Evolutionary conservation across 2,113 vertebrate genomes (phyloP).

Genomic region (Istiophorus platypterus): DNA sequence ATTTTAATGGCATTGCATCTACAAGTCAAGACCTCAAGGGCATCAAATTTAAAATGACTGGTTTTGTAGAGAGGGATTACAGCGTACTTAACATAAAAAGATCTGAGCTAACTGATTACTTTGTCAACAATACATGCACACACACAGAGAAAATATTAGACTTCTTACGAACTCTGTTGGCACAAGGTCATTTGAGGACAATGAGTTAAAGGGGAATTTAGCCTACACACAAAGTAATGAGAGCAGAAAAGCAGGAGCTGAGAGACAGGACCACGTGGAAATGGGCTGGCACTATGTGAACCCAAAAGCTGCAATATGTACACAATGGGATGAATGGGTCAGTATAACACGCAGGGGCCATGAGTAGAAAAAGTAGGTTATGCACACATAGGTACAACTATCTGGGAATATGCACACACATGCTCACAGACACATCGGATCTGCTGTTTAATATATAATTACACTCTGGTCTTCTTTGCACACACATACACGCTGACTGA

Average conservation of each 20-base stretch:
- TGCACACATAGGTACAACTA: slow-evolving; percentile 44
- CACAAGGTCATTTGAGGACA: slow-evolving; percentile 48
- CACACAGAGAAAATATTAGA: slow-evolving; percentile 3
- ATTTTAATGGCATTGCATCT: slow-evolving; percentile 40
- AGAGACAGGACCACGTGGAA: slow-evolving; percentile 16
- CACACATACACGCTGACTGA: too few species aligned
- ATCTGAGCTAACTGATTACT: slow-evolving; percentile 39
- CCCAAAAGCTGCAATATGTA: slow-evolving; percentile 40
- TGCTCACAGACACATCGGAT: slow-evolving; percentile 19
- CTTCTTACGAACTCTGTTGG: not conserved
- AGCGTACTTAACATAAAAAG: slow-evolving; percentile 25
- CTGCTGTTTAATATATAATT: slow-evolving; percentile 52
- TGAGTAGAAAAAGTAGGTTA: slow-evolving; percentile 59
- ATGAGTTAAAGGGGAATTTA: slow-evolving; percentile 21
- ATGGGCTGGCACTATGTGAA: slow-evolving; percentile 13
- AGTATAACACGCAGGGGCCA: slow-evolving; percentile 30
- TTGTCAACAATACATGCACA: slow-evolving; percentile 27
- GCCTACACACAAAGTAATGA: slow-evolving; percentile 9
- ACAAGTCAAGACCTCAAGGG: slow-evolving; percentile 18
- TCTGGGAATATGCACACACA: slow-evolving; percentile 21
- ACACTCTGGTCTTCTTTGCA: slow-evolving; percentile 28
- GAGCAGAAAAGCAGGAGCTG: not conserved
- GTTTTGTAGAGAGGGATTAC: slow-evolving; percentile 17
- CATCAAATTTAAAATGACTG: slow-evolving; percentile 27
- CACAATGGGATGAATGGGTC: slow-evolving; percentile 56